phyloP scores from a whole-genome alignment of 1,140 invertebrate species.

The Drosophila eugracilis region DNA sequence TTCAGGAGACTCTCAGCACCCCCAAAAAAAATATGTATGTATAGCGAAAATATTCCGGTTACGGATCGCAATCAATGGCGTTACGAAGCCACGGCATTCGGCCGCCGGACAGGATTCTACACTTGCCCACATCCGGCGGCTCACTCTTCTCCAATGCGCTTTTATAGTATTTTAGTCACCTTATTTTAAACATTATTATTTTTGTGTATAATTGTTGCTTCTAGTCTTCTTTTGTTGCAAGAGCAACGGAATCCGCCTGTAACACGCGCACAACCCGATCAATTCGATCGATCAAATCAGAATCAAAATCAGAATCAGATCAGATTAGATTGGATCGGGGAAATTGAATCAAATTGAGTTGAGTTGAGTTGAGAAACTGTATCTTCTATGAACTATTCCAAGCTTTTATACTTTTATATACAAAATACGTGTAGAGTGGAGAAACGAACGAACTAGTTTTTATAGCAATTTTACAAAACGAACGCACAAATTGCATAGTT shows the following conservation, averaged over 20 bases:
- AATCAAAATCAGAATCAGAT: constrained; percentile 31
- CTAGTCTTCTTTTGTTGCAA: constrained; percentile 85
- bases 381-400: constrained; percentile 78
- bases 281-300: constrained; percentile 27
- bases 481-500: constrained; percentile 78
- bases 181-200: constrained; percentile 83
- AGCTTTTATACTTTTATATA: constrained; percentile 83
- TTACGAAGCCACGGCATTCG: constrained; percentile 71
- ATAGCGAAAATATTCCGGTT: constrained; percentile 38
- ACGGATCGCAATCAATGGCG: constrained; percentile 69
- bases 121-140: constrained; percentile 32
- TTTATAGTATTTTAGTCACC: constrained; percentile 83
- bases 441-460: constrained; percentile 83
- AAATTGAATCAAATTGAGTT: constrained; percentile 48
- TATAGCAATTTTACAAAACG: constrained; percentile 81
- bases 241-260: constrained; percentile 79
- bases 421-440: constrained; percentile 71
- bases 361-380: constrained; percentile 54
- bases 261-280: constrained; percentile 58
- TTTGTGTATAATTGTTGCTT: constrained; percentile 84
- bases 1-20: constrained; percentile 77
- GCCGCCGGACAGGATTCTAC: constrained; percentile 54
- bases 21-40: background rate
- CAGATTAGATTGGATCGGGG: constrained; percentile 33
- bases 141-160: constrained; percentile 77